phyloP scores from a whole-genome alignment of 2,888 invertebrate species.

The Lutraria lutraria region DNA sequence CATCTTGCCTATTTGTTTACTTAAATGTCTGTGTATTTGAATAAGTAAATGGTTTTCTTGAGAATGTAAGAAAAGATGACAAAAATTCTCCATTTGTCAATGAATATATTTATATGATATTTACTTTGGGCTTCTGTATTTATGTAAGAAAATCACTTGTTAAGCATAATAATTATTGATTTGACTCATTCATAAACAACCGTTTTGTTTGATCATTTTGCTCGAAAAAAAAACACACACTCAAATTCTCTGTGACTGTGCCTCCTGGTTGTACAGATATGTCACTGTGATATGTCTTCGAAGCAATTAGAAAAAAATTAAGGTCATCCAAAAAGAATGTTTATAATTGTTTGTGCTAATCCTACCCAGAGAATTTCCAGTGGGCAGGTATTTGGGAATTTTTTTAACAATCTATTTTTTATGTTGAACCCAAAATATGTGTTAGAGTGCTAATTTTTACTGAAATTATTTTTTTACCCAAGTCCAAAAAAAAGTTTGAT shows the following conservation, averaged over 20 bases:
- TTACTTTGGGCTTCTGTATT: background rate
- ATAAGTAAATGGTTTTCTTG: background rate
- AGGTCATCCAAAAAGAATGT: no score
- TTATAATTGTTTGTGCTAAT: no score
- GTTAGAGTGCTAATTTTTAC: no score
- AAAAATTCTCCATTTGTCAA: background rate
- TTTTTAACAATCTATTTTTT: no score
- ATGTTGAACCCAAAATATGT: no score
- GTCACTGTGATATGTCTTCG: background rate
- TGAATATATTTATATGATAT: background rate
- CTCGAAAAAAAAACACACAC: background rate
- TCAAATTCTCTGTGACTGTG: background rate
- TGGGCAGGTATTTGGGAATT: no score
- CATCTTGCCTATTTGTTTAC: background rate
- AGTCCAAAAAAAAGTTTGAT: no score
- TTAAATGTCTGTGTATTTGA: constrained; percentile 9
- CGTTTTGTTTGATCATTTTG: background rate
- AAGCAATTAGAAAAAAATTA: background rate
- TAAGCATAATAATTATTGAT: no score
- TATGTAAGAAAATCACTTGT: background rate
- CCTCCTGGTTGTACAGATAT: background rate
- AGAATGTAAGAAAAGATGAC: background rate
- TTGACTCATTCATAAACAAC: no score
- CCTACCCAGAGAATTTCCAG: no score
- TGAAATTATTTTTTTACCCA: no score